Percentiles rank a stretch among this genome's conserved stretches.
phyloP scores from a whole-genome alignment of 2,888 invertebrate genomes.

The Yponomeuta malinellus region DNA sequence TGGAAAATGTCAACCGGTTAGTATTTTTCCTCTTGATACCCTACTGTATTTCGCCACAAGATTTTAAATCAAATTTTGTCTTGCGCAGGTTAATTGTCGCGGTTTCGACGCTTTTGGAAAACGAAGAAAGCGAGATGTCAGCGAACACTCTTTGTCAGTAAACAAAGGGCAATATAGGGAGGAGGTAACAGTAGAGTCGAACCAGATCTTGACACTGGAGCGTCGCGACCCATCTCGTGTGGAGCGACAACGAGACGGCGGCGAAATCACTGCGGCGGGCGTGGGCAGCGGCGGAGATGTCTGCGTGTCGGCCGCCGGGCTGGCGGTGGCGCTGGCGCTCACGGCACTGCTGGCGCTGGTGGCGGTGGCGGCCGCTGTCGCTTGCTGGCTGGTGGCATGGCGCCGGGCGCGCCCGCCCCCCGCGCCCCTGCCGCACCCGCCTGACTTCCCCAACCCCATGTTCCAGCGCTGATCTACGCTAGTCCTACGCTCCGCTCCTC shows the following conservation, averaged over 20 bases:
- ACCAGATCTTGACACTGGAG: slow-evolving; percentile 93
- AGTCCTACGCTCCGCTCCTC: slow-evolving; percentile 68
- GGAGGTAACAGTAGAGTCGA: slow-evolving; percentile 94
- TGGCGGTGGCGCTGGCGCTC: slow-evolving; percentile 93
- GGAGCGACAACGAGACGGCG: slow-evolving; percentile 87
- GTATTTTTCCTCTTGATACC: slow-evolving; percentile 32
- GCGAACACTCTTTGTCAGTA: slow-evolving; percentile 71
- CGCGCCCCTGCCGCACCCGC: slow-evolving; percentile 94
- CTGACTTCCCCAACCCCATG: slow-evolving; percentile 95
- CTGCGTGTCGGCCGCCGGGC: slow-evolving; percentile 94
- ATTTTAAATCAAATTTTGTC: slow-evolving; percentile 6
- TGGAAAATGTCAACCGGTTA: slow-evolving; percentile 94
- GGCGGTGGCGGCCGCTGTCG: slow-evolving; percentile 95
- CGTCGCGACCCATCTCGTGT: slow-evolving; percentile 85
- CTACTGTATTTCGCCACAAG: not conserved
- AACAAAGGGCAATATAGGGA: slow-evolving; percentile 90
- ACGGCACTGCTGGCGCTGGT: slow-evolving; percentile 94
- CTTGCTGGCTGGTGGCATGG: slow-evolving; percentile 97
- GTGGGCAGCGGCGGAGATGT: slow-evolving; percentile 83
- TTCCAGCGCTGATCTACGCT: slow-evolving; percentile 76
- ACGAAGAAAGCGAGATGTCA: slow-evolving; percentile 80
- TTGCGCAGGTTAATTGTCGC: slow-evolving; percentile 87
- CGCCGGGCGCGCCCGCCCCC: slow-evolving; percentile 89
- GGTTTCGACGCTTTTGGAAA: slow-evolving; percentile 94
- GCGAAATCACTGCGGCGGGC: slow-evolving; percentile 73